Conservation (phyloP, 2,113 vertebrate species). For the Echinops telfairi region DNA sequence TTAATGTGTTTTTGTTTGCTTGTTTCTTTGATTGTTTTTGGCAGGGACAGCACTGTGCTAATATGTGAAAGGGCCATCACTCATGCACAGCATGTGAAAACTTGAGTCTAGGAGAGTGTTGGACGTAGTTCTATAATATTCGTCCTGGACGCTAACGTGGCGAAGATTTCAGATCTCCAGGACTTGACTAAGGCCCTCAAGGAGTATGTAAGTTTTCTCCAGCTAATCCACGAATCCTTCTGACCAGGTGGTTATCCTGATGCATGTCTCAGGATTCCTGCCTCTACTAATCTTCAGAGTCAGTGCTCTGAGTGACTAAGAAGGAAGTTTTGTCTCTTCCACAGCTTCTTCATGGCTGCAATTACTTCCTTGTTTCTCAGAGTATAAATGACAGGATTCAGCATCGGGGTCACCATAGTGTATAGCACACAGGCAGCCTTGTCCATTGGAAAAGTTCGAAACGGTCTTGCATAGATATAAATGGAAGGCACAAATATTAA, state of each 20-base stretch:
- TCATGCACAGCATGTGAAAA: neutral
- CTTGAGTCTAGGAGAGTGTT: neutral
- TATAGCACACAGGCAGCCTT: constrained; percentile 80
- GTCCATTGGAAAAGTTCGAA: constrained; percentile 75
- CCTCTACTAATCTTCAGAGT: neutral
- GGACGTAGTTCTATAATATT: neutral
- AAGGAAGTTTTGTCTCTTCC: constrained; percentile 34
- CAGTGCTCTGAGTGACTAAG: neutral
- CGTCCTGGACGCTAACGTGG: neutral
- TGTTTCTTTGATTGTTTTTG: too few relatives aligned
- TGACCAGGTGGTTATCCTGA: neutral
- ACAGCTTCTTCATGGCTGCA: constrained; percentile 72
- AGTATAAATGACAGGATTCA: constrained; percentile 78
- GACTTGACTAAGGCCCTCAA: neutral
- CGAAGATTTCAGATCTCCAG: neutral
- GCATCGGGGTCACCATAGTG: constrained; percentile 79
- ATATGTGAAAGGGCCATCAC: neutral
- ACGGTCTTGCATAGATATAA: constrained; percentile 83
- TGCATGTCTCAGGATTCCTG: neutral
- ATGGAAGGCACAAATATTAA: constrained; percentile 82
- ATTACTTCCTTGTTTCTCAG: constrained; percentile 81
- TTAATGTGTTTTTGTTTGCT: neutral
- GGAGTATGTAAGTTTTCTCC: neutral
- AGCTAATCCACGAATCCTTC: neutral
- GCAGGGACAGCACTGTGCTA: neutral